These are phyloP conservation scores for Aurelia aurita DNA, from an alignment of 30 jellyfish, hydroid and myxozoan genomes.

Conservation along the genomic window DNA sequence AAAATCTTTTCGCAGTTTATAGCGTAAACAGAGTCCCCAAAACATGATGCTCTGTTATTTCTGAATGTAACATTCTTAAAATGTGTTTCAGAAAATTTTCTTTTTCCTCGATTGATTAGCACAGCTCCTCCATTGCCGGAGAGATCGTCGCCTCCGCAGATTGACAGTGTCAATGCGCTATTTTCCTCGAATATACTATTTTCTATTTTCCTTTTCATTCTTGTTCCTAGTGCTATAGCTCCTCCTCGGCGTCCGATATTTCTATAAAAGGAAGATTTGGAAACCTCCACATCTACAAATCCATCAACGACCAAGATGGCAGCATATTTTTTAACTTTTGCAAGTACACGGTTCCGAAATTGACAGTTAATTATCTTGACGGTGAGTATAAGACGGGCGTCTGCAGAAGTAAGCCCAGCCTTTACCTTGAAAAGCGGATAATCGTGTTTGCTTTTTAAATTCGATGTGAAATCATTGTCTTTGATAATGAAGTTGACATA, in stretches of 20 bases:
- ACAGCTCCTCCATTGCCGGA: conserved; percentile 4
- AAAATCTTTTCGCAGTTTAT: background rate
- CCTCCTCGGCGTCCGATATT: background rate
- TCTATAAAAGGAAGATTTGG: background rate
- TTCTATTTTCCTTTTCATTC: background rate
- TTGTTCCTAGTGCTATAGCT: background rate
- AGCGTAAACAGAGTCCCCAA: conserved; percentile 4
- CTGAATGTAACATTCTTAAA: background rate
- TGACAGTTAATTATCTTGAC: too few relatives aligned
- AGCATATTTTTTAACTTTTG: background rate
- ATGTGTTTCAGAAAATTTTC: background rate
- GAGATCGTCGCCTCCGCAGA: background rate
- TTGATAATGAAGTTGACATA: too few relatives aligned
- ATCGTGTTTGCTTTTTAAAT: too few relatives aligned
- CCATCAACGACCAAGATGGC: conserved; percentile 1
- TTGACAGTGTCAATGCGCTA: background rate
- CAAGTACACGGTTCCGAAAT: too few relatives aligned
- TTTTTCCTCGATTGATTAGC: background rate
- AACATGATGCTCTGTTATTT: background rate
- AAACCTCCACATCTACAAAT: background rate
- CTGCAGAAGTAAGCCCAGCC: too few relatives aligned
- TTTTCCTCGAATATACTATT: background rate
- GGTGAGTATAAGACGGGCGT: too few relatives aligned
- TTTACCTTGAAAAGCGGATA: too few relatives aligned
- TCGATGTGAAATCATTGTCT: too few relatives aligned